Evolutionary conservation across 2,797 vertebrate genomes (phyloP).

Genomic region (Melanotaenia parkinsoni): DNA sequence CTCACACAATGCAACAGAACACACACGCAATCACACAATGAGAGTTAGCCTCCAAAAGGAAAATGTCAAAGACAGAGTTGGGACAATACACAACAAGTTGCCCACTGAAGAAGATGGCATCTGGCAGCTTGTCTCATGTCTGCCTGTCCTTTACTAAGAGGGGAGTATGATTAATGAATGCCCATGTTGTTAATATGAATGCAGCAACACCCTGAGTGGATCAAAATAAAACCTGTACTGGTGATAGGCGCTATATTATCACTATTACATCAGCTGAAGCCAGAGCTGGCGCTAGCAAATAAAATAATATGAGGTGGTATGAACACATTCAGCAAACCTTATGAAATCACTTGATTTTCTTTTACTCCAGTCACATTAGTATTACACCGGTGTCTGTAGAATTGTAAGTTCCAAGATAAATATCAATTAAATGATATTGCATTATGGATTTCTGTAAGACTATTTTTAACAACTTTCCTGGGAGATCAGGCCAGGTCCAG

Average conservation of each 20-base stretch:
- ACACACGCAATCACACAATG: neutral
- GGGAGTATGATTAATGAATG: constrained; percentile 53
- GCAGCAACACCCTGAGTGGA: constrained; percentile 46
- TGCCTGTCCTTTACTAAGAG: constrained; percentile 27
- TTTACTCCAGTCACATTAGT: neutral
- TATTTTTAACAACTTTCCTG: constrained; percentile 8
- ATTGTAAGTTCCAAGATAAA: constrained; percentile 16
- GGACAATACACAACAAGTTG: constrained; percentile 11
- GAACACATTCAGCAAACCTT: constrained; percentile 22
- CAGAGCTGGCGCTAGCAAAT: constrained; percentile 15
- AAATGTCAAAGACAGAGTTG: constrained; percentile 9
- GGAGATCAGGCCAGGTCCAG: constrained; percentile 10
- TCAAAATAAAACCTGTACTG: constrained; percentile 34
- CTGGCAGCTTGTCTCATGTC: constrained; percentile 33
- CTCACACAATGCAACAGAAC: neutral
- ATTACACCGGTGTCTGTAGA: neutral
- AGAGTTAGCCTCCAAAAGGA: constrained; percentile 13
- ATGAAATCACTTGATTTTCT: constrained; percentile 11
- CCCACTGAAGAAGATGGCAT: constrained; percentile 29
- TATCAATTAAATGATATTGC: constrained; percentile 25
- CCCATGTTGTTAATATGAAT: constrained; percentile 49
- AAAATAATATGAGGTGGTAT: constrained; percentile 22
- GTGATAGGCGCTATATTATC: constrained; percentile 30
- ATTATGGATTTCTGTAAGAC: constrained; percentile 34
- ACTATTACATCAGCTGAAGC: constrained; percentile 33